Evolutionary conservation across 2,113 vertebrate genomes (phyloP), one percentile per base, ranked within the genome.

Genomic region (Rhagologus leucostigma): DNA sequence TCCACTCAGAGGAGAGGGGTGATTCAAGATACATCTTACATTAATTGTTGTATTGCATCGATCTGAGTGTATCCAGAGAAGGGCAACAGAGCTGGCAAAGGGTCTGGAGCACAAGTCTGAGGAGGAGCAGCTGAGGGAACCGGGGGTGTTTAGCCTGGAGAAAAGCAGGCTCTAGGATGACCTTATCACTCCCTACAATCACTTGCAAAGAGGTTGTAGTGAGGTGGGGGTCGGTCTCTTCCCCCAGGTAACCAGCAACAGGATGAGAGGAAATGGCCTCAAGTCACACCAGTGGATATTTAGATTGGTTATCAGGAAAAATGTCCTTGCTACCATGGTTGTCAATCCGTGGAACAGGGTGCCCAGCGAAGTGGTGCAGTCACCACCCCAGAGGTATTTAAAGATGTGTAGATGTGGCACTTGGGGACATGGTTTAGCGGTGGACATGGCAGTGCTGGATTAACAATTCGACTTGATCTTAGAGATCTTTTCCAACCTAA

Each of bases 261-360:
- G 13, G 41, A 33, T 37, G 32, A 70, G 32, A 70, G 35, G 19
- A 63, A 63, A 55, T 19, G 22, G 35, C 41, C 41, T 63, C 63
- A 49, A 20, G 49, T 10, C 19, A 16, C 11, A 13, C 3, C 22
- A 77, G 35, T 8, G 13, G 26, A 63, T 62, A 42, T 49, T 42
- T 24, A 42, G 18, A 6, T 5, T 37, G 27, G 30, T 27, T 84
- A 49, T 19, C 5, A 56, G 47, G 63, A 49, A 63, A 42, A 42
- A 37, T 15, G 11, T 63, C 23, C 50, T 70, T 0, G 0, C 15
- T 49, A 11, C 9, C 42, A 11, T 9, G 30, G 8, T 14, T 84
- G 26, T 12, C 21, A 62, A 12, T 32, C 71, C 29, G 37, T 76
- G 79, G 32, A 55, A 62, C 41, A 60, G 53, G 20, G 6, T 49